A percentile compares a stretch with the other conserved stretches of the same genome.
phyloP scores from a whole-genome alignment of 2,113 vertebrate species.

The Ctenomys sociabilis region DNA sequence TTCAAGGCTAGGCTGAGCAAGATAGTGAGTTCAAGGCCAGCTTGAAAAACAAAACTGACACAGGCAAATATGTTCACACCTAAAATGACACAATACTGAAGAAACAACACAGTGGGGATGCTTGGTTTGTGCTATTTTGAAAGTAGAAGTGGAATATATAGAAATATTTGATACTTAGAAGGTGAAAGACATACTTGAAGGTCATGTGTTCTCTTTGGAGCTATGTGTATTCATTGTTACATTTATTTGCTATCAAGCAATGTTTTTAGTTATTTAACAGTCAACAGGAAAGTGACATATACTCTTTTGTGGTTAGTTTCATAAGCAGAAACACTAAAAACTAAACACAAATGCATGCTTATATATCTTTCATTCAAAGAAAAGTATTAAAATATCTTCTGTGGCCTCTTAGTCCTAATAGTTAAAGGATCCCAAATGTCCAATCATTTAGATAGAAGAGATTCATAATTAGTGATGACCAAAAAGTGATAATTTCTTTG shows the following conservation, averaged over 20 bases:
- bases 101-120: neutral
- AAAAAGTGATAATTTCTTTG: constrained; percentile 8
- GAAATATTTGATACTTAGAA: neutral
- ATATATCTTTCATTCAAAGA: neutral
- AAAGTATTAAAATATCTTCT: constrained; percentile 25
- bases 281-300: constrained; percentile 6
- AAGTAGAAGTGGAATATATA: constrained; percentile 12
- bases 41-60: neutral
- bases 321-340: neutral
- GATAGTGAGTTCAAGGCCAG: neutral
- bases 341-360: neutral
- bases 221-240: neutral
- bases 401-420: neutral
- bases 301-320: neutral
- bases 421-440: neutral
- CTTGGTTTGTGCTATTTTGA: constrained; percentile 33
- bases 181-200: neutral
- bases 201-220: neutral
- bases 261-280: neutral
- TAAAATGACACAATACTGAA: neutral
- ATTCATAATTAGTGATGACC: neutral
- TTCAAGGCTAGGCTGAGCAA: neutral
- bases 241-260: constrained; percentile 9
- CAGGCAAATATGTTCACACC: neutral
- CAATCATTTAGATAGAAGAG: constrained; percentile 19